Percentiles rank a stretch among this genome's conserved stretches.
Conservation (phyloP, 2,888 invertebrate species). For the Agonopterix arenella region DNA sequence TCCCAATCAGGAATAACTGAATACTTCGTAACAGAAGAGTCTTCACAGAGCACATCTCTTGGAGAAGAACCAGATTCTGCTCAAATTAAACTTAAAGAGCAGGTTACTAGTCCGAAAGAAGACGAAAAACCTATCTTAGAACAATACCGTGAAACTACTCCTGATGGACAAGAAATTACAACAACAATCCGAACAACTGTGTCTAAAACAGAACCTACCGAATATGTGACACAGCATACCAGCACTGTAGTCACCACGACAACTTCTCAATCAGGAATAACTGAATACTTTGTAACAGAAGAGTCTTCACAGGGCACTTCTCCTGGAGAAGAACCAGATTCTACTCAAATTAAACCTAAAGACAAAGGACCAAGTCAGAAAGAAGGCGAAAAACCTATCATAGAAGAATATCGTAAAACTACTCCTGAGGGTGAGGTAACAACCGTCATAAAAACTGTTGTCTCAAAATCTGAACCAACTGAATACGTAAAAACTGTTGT, state of each 20-base stretch:
- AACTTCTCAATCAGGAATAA: constrained; percentile 1
- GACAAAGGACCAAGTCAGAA: background rate
- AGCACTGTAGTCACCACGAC: constrained; percentile 41
- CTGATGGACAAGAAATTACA: constrained; percentile 17
- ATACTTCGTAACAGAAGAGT: constrained; percentile 4
- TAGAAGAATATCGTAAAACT: background rate
- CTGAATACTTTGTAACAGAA: constrained; percentile 5
- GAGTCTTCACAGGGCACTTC: background rate
- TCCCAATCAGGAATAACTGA: constrained; percentile 3
- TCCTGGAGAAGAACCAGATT: background rate
- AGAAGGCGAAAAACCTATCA: background rate
- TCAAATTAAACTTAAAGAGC: background rate
- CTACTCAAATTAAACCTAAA: background rate
- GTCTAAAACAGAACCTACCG: constrained; percentile 38
- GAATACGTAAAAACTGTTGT: background rate
- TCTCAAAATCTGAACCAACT: constrained; percentile 1
- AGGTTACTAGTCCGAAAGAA: background rate
- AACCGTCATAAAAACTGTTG: background rate
- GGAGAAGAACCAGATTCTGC: background rate
- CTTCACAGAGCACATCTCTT: background rate
- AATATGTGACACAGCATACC: constrained; percentile 42
- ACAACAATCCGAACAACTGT: constrained; percentile 35
- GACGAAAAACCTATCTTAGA: background rate
- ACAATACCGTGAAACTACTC: background rate
- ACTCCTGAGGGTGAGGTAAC: background rate